phyloP scores from a whole-genome alignment of 2,797 vertebrate genomes.

The Natrix natrix region DNA sequence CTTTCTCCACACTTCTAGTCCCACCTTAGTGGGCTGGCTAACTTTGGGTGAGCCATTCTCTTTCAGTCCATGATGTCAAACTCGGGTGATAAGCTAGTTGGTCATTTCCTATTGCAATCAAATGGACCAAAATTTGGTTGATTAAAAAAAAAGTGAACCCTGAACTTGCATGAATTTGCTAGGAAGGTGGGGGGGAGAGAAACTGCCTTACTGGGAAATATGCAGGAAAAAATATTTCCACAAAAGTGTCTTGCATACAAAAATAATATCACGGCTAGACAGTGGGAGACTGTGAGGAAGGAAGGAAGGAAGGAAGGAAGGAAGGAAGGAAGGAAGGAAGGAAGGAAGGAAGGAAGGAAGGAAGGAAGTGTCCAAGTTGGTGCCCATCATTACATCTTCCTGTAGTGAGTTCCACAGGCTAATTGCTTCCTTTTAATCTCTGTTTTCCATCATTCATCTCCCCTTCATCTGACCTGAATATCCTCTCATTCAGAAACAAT shows the following conservation, averaged over 20 bases:
- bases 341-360: not conserved
- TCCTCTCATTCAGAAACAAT: not conserved
- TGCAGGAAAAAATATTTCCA: not conserved
- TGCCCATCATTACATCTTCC: not conserved
- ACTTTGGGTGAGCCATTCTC: too few relatives aligned
- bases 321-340: not conserved
- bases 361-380: not conserved
- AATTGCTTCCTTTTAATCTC: not conserved
- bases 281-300: not conserved
- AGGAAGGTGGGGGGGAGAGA: accelerated
- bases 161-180: too few relatives aligned
- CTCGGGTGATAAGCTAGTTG: too few relatives aligned
- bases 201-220: not conserved
- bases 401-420: not conserved
- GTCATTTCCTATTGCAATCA: too few relatives aligned
- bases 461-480: not conserved
- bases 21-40: too few relatives aligned
- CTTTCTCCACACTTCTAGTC: not conserved
- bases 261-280: not conserved
- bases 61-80: too few relatives aligned
- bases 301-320: not conserved
- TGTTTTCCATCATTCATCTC: not conserved
- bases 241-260: not conserved
- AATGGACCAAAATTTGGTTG: too few relatives aligned
- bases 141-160: too few relatives aligned